Percentiles rank a stretch among this genome's conserved stretches.
phyloP scores from a whole-genome alignment of 2,888 invertebrate genomes.

The Heliconius erato region DNA sequence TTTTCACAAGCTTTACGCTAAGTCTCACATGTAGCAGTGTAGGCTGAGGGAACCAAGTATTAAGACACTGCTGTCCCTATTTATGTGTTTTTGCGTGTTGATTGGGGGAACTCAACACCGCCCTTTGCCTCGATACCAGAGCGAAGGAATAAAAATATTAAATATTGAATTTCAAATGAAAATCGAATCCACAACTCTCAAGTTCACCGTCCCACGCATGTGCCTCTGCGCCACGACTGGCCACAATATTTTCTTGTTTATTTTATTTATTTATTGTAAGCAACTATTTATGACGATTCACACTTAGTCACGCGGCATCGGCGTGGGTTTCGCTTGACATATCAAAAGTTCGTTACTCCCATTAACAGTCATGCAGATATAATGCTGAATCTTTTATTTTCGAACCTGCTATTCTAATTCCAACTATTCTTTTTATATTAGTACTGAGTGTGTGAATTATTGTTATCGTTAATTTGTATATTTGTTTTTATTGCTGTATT shows the following conservation, averaged over 20 bases:
- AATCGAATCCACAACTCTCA: too few relatives aligned
- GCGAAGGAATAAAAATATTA: too few relatives aligned
- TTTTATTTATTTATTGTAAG: slow-evolving; percentile 21
- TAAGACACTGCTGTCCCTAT: too few relatives aligned
- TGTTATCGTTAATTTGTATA: slow-evolving; percentile 25
- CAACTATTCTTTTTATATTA: slow-evolving; percentile 17
- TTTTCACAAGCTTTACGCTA: too few relatives aligned
- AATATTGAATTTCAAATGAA: too few relatives aligned
- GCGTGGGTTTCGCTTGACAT: slow-evolving; percentile 44
- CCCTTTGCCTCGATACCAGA: too few relatives aligned
- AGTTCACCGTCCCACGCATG: too few relatives aligned
- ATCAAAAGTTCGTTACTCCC: slow-evolving; percentile 43
- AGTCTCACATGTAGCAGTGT: too few relatives aligned
- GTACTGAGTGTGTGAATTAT: slow-evolving; percentile 21
- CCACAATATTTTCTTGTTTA: background rate
- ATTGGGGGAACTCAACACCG: too few relatives aligned
- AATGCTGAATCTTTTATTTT: slow-evolving; percentile 27
- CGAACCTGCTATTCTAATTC: slow-evolving; percentile 13
- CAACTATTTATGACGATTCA: slow-evolving; percentile 36
- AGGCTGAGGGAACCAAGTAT: too few relatives aligned
- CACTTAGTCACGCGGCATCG: slow-evolving; percentile 43
- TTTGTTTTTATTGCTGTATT: background rate
- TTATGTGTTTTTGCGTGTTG: too few relatives aligned
- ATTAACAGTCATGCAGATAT: slow-evolving; percentile 34
- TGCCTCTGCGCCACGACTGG: too few relatives aligned